Conservation (phyloP, 2,113 vertebrate species). For the Siniperca knerii region DNA sequence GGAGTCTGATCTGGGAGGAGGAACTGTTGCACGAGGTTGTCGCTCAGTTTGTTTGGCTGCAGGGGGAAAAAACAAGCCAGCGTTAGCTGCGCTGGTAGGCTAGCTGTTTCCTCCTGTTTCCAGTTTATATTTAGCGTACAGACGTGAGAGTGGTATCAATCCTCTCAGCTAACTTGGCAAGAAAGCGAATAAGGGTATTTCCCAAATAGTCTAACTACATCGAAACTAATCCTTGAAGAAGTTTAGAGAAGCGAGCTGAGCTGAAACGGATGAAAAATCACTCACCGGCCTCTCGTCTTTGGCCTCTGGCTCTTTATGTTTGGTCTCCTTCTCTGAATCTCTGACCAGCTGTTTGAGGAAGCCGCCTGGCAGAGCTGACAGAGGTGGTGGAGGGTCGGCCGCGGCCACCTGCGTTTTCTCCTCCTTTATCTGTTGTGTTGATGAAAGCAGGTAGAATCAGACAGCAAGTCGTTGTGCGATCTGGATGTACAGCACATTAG, state of each 20-base stretch:
- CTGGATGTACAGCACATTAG: background rate
- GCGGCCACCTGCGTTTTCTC: slow-evolving; percentile 87
- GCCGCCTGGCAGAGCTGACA: slow-evolving; percentile 90
- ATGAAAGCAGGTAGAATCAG: background rate
- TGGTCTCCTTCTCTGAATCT: slow-evolving; percentile 92
- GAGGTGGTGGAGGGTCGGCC: slow-evolving; percentile 83
- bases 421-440: slow-evolving; percentile 90
- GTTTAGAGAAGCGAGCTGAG: too few species aligned
- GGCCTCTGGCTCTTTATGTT: slow-evolving; percentile 82
- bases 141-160: too few species aligned
- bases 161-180: background rate
- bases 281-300: slow-evolving; percentile 82
- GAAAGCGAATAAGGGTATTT: too few species aligned
- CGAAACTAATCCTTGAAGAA: too few species aligned
- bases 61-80: background rate
- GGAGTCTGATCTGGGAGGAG: slow-evolving; percentile 80
- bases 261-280: too few species aligned
- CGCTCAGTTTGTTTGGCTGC: slow-evolving; percentile 80
- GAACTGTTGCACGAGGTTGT: slow-evolving; percentile 84
- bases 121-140: too few species aligned
- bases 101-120: too few species aligned
- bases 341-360: slow-evolving; percentile 96
- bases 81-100: too few species aligned
- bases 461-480: slow-evolving; percentile 13
- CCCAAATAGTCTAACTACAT: background rate